phyloP scores from a whole-genome alignment of 2,113 vertebrate species.

The Ancistrus triradiatus region DNA sequence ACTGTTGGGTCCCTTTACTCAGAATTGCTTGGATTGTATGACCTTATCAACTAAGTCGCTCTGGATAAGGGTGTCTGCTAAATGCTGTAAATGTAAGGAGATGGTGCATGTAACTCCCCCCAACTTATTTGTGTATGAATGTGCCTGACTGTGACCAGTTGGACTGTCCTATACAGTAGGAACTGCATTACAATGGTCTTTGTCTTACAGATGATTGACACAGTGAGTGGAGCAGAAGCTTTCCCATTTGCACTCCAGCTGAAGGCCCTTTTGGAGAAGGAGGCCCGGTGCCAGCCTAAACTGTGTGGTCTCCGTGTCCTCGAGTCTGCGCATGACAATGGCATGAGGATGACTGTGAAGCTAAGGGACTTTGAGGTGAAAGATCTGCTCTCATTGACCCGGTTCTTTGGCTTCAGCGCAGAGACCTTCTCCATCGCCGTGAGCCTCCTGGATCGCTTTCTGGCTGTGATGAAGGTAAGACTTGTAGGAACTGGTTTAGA shows the following conservation, averaged over 20 bases:
- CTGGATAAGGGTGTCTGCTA: no score
- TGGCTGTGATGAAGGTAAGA: slow-evolving; percentile 91
- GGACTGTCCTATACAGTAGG: no score
- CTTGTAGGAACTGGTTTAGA: no score
- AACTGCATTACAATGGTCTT: neutral
- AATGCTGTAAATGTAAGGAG: no score
- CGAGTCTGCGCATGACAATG: slow-evolving; percentile 83
- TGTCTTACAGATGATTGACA: slow-evolving; percentile 82
- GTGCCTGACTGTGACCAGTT: neutral
- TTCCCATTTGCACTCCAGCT: slow-evolving; percentile 76
- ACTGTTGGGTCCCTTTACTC: no score
- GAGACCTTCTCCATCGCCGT: slow-evolving; percentile 88
- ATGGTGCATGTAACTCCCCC: no score
- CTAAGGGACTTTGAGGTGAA: slow-evolving; percentile 89
- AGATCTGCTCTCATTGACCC: slow-evolving; percentile 86
- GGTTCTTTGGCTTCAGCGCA: slow-evolving; percentile 87
- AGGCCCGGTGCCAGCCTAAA: slow-evolving; percentile 83
- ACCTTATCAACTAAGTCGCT: no score
- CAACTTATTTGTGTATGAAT: neutral
- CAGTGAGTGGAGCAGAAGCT: slow-evolving; percentile 59
- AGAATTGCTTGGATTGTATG: no score
- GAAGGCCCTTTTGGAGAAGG: slow-evolving; percentile 76
- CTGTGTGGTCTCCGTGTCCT: slow-evolving; percentile 81
- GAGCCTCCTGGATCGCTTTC: slow-evolving; percentile 87
- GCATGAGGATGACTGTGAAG: slow-evolving; percentile 83